Evolutionary conservation across 2,797 vertebrate genomes (phyloP).

Genomic region (Brotula barbata): DNA sequence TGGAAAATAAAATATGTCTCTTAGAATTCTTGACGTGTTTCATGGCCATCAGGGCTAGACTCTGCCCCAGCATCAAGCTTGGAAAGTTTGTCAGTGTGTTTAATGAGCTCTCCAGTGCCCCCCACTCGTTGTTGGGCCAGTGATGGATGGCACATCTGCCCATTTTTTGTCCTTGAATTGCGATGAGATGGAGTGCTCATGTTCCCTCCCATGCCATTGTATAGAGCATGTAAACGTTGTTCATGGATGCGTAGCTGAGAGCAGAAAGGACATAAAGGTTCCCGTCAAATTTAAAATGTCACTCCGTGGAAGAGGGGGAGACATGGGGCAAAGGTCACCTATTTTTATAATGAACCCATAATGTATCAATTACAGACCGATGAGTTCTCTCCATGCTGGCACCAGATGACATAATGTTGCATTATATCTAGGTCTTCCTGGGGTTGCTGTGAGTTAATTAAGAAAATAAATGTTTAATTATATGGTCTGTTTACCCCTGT

Average conservation of each 20-base stretch:
- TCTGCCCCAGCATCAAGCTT: background rate
- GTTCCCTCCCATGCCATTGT: background rate
- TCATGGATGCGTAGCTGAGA: background rate
- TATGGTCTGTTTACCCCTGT: constrained; percentile 44
- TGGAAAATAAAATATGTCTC: background rate
- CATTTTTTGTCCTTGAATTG: background rate
- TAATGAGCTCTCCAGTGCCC: constrained; percentile 1
- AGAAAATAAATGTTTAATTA: constrained; percentile 60
- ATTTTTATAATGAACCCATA: constrained; percentile 33
- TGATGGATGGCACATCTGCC: background rate
- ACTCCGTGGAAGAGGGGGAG: constrained; percentile 3
- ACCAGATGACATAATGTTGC: constrained; percentile 1
- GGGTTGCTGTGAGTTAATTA: constrained; percentile 59
- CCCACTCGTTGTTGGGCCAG: background rate
- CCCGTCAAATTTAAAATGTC: background rate
- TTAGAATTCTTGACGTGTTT: background rate
- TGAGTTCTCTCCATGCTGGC: constrained; percentile 38
- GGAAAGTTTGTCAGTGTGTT: background rate
- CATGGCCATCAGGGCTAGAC: background rate
- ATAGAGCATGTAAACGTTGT: background rate
- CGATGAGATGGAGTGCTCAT: background rate
- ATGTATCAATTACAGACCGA: constrained; percentile 49
- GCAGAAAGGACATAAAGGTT: background rate
- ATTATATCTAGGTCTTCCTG: constrained; percentile 31
- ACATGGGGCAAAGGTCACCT: constrained; percentile 13